Evolutionary conservation across 2,797 vertebrate genomes (phyloP), one percentile per base, ranked within the genome.

Genomic region (Muraenolepis orangiensis): DNA sequence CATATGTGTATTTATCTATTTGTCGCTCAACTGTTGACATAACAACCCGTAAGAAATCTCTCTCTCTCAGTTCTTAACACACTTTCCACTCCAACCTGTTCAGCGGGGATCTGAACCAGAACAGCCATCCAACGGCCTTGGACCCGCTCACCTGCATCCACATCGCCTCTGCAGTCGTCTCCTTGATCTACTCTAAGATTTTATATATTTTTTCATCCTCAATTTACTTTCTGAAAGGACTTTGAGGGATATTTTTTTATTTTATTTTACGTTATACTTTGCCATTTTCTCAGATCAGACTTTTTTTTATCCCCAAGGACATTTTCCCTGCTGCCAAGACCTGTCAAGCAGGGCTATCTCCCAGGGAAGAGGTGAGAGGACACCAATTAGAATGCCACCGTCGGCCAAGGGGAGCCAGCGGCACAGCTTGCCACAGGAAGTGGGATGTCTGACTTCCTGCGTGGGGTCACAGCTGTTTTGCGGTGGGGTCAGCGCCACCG

Each of bases 321-420:
- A 94, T 95, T 96, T 93, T 94, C 94, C 94, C 93, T 84, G 92
- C 94, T 97, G 95, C 94, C 96, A 96, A 94, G 93, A 97, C 93
- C 94, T 96, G 94, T 96, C 96, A 96, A 94, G 92, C 91, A 93
- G 91, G 91, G 95, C 94, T 94, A 95, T 95, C 94, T 94, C 89
- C 85, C 90, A 94, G 93, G 87, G 90, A 94, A 95, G 94, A 95
- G 95, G 95, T 96, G 94, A 97, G 94, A 96, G 95, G 95, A 96
- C 93, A 93, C 95, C 97, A 96, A 98, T 98, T 97, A 97, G 95
- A 97, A 96, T 95, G 94, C 93, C 93, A 94, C 94, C 91, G 92
- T 90, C 88, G 93, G 93, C 95, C 95, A 95, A 93, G 92, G 92
- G 94, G 94, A 95, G 92, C 93, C 93, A 90, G 93, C 94, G 91